Conservation (phyloP, 2,888 invertebrate species). For the Chymomyza amoena region DNA sequence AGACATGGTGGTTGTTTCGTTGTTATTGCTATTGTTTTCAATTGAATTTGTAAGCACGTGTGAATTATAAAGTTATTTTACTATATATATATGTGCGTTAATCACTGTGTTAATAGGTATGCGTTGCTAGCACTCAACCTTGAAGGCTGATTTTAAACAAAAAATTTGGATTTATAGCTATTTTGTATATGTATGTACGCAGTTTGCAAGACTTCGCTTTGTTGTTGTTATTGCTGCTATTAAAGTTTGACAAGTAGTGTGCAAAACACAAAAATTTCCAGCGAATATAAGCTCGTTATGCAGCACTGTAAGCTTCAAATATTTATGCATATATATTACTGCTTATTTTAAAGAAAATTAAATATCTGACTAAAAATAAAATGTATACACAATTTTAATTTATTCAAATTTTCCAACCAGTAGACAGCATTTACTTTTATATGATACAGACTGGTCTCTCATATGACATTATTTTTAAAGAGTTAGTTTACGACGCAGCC, state of each 20-base stretch:
- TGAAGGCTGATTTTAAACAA: conserved; percentile 5
- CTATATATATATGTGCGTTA: conserved; percentile 21
- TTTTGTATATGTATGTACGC: conserved; percentile 9
- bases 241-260: conserved; percentile 22
- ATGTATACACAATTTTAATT: too few species aligned
- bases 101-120: background rate
- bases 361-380: too few species aligned
- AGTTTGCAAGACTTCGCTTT: conserved; percentile 30
- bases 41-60: background rate
- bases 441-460: too few species aligned
- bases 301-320: background rate
- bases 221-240: conserved; percentile 2
- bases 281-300: background rate
- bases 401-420: too few species aligned
- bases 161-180: conserved; percentile 4
- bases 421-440: too few species aligned
- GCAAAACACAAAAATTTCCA: background rate
- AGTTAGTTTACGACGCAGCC: too few species aligned
- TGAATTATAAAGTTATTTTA: background rate
- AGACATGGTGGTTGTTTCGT: conserved; percentile 80
- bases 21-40: conserved; percentile 19
- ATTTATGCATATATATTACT: background rate
- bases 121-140: background rate
- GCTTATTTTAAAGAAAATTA: too few species aligned
- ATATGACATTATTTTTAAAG: too few species aligned